Evolutionary conservation across 2,888 invertebrate species (phyloP).

Genomic region (Fabriciana adippe): DNA sequence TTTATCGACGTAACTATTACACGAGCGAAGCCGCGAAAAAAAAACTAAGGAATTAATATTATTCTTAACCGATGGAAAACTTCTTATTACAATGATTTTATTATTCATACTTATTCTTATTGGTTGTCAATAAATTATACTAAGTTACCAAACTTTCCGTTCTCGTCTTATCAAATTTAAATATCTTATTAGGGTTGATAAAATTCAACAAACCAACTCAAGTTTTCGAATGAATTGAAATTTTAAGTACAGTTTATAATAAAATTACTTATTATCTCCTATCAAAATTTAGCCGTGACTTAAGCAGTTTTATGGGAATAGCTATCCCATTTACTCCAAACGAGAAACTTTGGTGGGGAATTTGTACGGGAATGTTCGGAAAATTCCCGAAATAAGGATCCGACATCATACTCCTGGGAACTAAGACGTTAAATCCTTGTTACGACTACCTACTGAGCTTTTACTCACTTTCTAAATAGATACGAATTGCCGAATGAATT

Average conservation of each 20-base stretch:
- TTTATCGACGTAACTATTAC: background rate
- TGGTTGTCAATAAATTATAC: slow-evolving; percentile 17
- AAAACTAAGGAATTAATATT: background rate
- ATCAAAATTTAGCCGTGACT: slow-evolving; percentile 40
- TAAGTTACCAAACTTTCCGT: slow-evolving; percentile 14
- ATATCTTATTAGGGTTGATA: slow-evolving; percentile 28
- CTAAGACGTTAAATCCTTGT: slow-evolving; percentile 75
- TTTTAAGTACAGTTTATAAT: slow-evolving; percentile 36
- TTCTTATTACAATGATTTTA: background rate
- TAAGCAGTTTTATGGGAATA: slow-evolving; percentile 46
- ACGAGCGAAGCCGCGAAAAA: background rate
- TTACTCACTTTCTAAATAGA: slow-evolving; percentile 66
- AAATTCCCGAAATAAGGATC: slow-evolving; percentile 64
- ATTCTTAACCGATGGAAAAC: background rate
- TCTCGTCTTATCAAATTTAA: slow-evolving; percentile 23
- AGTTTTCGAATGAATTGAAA: slow-evolving; percentile 38
- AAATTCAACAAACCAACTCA: slow-evolving; percentile 29
- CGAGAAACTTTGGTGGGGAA: slow-evolving; percentile 65
- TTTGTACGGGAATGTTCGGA: slow-evolving; percentile 72
- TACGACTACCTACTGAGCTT: slow-evolving; percentile 67
- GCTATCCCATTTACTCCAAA: slow-evolving; percentile 49
- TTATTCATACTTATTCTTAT: background rate
- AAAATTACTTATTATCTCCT: slow-evolving; percentile 43
- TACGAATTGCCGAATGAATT: slow-evolving; percentile 65
- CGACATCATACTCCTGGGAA: slow-evolving; percentile 57